Conservation (phyloP, 2,113 vertebrate genomes). For the Willisornis vidua region DNA sequence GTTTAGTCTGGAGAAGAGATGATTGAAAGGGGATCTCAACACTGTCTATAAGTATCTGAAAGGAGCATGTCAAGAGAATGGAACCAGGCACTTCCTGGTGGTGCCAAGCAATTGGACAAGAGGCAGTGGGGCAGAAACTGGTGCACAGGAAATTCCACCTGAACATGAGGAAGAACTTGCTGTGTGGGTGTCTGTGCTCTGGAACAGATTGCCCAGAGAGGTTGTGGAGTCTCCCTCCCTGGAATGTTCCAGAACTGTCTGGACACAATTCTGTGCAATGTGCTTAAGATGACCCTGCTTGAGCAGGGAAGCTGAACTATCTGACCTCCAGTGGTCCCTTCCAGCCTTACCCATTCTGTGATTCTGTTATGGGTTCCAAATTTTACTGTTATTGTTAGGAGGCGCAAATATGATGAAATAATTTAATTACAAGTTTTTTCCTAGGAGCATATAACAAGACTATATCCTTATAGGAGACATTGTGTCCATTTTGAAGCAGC, state of each 20-base stretch:
- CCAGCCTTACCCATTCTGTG: neutral
- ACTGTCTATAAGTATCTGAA: neutral
- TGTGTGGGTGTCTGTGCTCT: neutral
- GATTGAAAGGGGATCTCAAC: neutral
- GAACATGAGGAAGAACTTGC: neutral
- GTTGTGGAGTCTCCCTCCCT: neutral
- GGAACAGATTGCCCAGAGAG: neutral
- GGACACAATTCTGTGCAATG: neutral
- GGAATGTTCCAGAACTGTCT: neutral
- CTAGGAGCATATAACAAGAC: neutral
- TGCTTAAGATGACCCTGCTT: neutral
- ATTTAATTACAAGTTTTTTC: neutral
- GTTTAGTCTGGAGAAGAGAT: neutral
- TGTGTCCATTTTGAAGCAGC: neutral
- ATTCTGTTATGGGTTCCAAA: neutral
- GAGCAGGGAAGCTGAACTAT: neutral
- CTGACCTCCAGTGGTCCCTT: neutral
- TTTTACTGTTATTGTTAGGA: neutral
- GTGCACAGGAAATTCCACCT: neutral
- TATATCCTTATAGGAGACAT: neutral
- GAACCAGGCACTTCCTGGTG: neutral
- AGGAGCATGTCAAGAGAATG: neutral
- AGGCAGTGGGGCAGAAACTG: neutral
- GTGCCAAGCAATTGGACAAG: neutral
- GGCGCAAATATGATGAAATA: neutral